Base-by-base conservation (phyloP, 2,888 invertebrate genomes). In the Drosophila hamatofila region DNA sequence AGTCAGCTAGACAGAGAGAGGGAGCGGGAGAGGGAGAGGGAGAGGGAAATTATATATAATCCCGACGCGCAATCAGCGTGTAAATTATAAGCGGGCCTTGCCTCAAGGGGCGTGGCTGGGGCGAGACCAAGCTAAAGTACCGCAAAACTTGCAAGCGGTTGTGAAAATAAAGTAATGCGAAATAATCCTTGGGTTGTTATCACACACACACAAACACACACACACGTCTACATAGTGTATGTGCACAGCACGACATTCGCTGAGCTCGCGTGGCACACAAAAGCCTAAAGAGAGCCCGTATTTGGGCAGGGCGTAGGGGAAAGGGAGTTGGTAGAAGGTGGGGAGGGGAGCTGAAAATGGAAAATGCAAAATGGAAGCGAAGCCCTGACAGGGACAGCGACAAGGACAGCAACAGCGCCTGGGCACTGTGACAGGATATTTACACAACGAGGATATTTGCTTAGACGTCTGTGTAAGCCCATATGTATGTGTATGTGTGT, bases 151-250 rank as follows among this genome's bases (percentile, higher is more conserved):
- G 83, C 88, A 72, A 86, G 88, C 84, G 88, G 72, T 86, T 86
- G 81, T 78, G 81, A 88, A 88, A 85, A 88, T 85, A 85, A 88
- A 85, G 83, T 85, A 85, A 88, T 86, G 88, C 88, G 83, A 88
- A 88, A 85, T 88, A 88, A 86, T 86, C 86, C 86, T 89, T 84
- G 87, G 82, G 80, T 76, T 88, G 89, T 89, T 86, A 86, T 86
- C 86, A 84, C 76, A 84, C 80, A 86, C 80, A 62, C 48, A 59
- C 54, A 57, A 71, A 81, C 64, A 67, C 69, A 70, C 56, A 71
- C 58, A 72, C 55, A 60, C 58, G 64, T 41, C 54, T 46, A 51
- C 27, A 65, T 30, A 42, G 64, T 52, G 51, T 30, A 52, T 64
- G 59, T 39, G 39, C 72, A 49, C 80, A 78, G 80, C 78, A 80